These are phyloP conservation scores for Drepanosiphum platanoidis DNA, from an alignment of 2,888 invertebrate genomes.

Conservation along the genomic window DNA sequence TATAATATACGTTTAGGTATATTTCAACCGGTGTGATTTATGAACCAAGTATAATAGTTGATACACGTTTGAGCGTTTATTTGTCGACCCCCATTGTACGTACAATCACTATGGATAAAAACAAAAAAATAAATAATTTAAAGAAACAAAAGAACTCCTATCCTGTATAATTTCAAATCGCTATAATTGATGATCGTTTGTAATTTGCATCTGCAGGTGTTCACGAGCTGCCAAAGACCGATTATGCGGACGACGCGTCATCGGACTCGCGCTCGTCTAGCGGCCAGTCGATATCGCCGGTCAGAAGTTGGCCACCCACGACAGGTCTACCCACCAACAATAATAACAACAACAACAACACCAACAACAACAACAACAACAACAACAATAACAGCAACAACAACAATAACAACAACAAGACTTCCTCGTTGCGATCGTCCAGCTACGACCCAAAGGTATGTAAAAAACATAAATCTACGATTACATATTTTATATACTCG, in stretches of 20 bases:
- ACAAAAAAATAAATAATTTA: too few relatives aligned
- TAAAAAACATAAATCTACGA: not conserved
- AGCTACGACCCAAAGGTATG: conserved; percentile 56
- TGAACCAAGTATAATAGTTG: too few relatives aligned
- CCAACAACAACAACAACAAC: not conserved
- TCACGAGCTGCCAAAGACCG: conserved; percentile 71
- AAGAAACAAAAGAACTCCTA: too few relatives aligned
- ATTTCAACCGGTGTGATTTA: not conserved
- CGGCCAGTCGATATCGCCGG: conserved; percentile 68
- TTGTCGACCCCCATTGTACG: too few relatives aligned
- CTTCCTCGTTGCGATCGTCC: conserved; percentile 40
- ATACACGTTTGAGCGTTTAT: not conserved
- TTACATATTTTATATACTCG: not conserved
- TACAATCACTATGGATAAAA: too few relatives aligned
- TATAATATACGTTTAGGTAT: too few relatives aligned
- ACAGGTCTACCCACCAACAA: conserved; percentile 32
- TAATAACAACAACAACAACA: conserved; percentile 6
- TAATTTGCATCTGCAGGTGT: conserved; percentile 64
- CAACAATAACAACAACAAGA: conserved; percentile 38
- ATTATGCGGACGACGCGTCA: conserved; percentile 71
- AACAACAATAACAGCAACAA: conserved; percentile 35
- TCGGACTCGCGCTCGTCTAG: conserved; percentile 68
- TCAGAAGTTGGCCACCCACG: conserved; percentile 59
- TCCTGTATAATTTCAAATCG: too few relatives aligned
- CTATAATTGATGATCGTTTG: not conserved